Conservation (phyloP, 2,888 invertebrate species). For the Elysia crispata region DNA sequence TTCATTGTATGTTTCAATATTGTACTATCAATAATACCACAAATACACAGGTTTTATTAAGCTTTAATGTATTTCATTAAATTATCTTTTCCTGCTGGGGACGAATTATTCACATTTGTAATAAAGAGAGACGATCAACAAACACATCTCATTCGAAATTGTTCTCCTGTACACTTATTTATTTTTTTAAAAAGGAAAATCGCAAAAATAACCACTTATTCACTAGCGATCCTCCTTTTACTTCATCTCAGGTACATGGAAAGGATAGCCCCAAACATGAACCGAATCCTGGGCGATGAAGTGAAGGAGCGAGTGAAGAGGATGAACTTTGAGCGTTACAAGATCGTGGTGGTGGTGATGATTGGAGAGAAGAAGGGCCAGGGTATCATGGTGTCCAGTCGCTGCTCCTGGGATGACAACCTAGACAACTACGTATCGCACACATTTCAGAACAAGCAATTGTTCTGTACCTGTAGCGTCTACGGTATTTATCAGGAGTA, state of each 20-base stretch:
- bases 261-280: slow-evolving; percentile 57
- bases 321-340: slow-evolving; percentile 65
- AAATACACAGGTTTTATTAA: too few relatives aligned
- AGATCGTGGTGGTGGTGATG: slow-evolving; percentile 58
- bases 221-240: not conserved
- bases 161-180: too few relatives aligned
- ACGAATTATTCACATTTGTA: too few relatives aligned
- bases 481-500: slow-evolving; percentile 65
- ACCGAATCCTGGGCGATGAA: slow-evolving; percentile 62
- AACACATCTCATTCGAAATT: not conserved
- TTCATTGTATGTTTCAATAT: too few relatives aligned
- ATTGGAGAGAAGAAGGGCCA: slow-evolving; percentile 64
- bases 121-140: too few relatives aligned
- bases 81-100: too few relatives aligned
- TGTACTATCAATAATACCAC: too few relatives aligned
- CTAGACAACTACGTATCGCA: slow-evolving; percentile 61
- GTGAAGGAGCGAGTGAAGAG: slow-evolving; percentile 65
- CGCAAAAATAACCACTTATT: not conserved
- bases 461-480: slow-evolving; percentile 64
- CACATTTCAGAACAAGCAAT: slow-evolving; percentile 56
- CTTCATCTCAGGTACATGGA: slow-evolving; percentile 56
- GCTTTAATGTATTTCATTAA: too few relatives aligned
- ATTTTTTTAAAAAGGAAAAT: not conserved
- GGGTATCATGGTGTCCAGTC: slow-evolving; percentile 56
- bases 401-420: slow-evolving; percentile 64